Evolutionary conservation across 1,140 invertebrate species (phyloP).

Genomic region (Matsumurasca onukii): DNA sequence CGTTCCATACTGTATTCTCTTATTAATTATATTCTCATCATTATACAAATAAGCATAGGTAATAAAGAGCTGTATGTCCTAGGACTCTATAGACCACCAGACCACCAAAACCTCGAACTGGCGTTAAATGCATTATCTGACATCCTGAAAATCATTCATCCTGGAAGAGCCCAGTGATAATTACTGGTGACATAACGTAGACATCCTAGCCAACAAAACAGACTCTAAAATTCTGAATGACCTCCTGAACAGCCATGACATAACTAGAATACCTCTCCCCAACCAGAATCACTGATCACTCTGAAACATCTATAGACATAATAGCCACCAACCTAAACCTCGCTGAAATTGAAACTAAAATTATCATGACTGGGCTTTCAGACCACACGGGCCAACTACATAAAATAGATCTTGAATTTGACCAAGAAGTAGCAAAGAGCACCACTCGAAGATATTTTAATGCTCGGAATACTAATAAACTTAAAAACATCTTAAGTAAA

Average conservation of each 20-base stretch:
- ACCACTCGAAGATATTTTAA: neutral
- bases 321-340: neutral
- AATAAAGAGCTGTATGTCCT: neutral
- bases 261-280: neutral
- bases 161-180: neutral
- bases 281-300: neutral
- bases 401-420: neutral
- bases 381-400: neutral
- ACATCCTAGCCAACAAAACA: neutral
- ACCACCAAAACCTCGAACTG: neutral
- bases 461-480: neutral
- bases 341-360: neutral
- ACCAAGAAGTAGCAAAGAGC: neutral
- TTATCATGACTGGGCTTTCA: neutral
- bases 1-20: too few relatives aligned
- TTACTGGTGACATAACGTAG: neutral
- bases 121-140: neutral
- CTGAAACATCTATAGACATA: constrained; percentile 4
- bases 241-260: neutral
- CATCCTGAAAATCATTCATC: neutral
- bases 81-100: neutral
- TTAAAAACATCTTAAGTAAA: neutral
- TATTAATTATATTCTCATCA: too few relatives aligned
- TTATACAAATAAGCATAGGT: too few relatives aligned
- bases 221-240: neutral